phyloP scores from a whole-genome alignment of 1,140 invertebrate species.

The Drosophila quadrilineata region DNA sequence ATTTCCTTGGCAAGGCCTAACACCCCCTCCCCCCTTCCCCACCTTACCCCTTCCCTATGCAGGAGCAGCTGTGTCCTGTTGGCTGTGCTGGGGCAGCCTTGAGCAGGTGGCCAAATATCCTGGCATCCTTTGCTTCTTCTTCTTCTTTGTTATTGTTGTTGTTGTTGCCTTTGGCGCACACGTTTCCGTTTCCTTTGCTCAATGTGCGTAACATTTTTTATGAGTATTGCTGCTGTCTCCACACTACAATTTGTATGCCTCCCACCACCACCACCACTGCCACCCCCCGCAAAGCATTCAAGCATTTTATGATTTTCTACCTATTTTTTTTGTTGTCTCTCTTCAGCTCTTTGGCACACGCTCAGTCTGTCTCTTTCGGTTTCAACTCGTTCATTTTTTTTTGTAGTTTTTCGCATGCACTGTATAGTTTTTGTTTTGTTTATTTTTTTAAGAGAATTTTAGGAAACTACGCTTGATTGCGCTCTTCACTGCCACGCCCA shows the following conservation, averaged over 20 bases:
- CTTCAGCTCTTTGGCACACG: slow-evolving; percentile 4
- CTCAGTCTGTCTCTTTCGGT: too few species aligned
- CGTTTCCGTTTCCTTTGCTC: slow-evolving; percentile 43
- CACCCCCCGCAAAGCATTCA: slow-evolving; percentile 12
- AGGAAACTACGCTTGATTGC: slow-evolving; percentile 74
- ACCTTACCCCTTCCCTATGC: not conserved
- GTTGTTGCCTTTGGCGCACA: slow-evolving; percentile 19
- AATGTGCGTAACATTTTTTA: slow-evolving; percentile 76
- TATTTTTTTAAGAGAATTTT: slow-evolving; percentile 53
- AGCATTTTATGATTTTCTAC: slow-evolving; percentile 69
- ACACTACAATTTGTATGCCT: slow-evolving; percentile 6
- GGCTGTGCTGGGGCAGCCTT: slow-evolving; percentile 35
- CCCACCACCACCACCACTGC: not conserved
- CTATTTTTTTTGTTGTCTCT: slow-evolving; percentile 44
- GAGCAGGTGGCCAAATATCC: slow-evolving; percentile 37
- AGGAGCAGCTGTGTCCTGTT: slow-evolving; percentile 38
- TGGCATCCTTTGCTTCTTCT: slow-evolving; percentile 26
- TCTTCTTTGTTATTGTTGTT: too few species aligned
- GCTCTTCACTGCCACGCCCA: slow-evolving; percentile 52
- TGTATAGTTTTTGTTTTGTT: too few species aligned
- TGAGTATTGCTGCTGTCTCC: slow-evolving; percentile 59
- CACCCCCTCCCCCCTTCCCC: too few species aligned
- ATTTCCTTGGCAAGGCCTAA: too few species aligned
- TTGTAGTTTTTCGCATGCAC: slow-evolving; percentile 41
- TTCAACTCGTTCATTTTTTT: slow-evolving; percentile 30